These are phyloP conservation scores for Harpalus rufipes DNA, from an alignment of 2,888 invertebrate genomes.

Conservation along the genomic window DNA sequence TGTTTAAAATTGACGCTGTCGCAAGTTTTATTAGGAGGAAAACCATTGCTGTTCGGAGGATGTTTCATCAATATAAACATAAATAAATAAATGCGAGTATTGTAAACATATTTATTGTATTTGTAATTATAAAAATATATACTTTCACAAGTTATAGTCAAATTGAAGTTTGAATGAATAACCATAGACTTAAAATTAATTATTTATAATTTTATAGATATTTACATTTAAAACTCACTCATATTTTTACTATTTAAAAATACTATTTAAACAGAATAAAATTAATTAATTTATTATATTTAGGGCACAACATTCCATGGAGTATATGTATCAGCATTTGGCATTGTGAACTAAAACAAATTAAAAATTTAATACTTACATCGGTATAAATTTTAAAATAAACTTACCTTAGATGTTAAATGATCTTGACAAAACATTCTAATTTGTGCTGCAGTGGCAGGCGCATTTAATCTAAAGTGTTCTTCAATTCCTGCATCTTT, in stretches of 20 bases:
- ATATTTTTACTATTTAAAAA: too few species aligned
- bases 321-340: constrained; percentile 79
- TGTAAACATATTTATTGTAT: constrained; percentile 22
- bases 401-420: constrained; percentile 86
- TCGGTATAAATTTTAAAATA: background rate
- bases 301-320: constrained; percentile 85
- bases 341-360: constrained; percentile 79
- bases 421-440: constrained; percentile 93
- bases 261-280: too few species aligned
- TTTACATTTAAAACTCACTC: too few species aligned
- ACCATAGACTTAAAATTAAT: too few species aligned
- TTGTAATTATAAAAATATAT: constrained; percentile 37
- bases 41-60: constrained; percentile 3
- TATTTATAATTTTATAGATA: too few species aligned
- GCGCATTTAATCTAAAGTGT: constrained; percentile 86
- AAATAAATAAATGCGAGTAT: constrained; percentile 16
- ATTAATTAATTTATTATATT: constrained; percentile 67
- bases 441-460: constrained; percentile 93
- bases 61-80: background rate
- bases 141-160: constrained; percentile 21
- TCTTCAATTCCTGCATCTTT: constrained; percentile 82
- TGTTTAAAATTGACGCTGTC: constrained; percentile 15
- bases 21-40: constrained; percentile 32
- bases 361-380: constrained; percentile 34
- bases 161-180: too few species aligned